Percentiles rank a stretch among this genome's conserved stretches.
Evolutionary conservation across 1,140 invertebrate species (phyloP).

Genomic region (Mactra quadrangularis): DNA sequence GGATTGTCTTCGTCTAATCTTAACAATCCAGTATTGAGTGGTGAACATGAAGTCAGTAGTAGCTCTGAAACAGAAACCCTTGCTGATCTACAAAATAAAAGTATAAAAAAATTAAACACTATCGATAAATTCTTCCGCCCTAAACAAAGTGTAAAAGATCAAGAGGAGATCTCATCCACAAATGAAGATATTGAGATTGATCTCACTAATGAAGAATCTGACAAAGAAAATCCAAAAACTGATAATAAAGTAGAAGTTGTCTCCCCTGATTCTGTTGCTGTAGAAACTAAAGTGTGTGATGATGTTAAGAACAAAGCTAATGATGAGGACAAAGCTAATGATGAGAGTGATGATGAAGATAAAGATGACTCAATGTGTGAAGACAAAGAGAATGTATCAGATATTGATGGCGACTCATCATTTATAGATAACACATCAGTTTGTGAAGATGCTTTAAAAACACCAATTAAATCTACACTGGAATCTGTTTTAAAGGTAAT

Average conservation of each 20-base stretch:
- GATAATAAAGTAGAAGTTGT: background rate
- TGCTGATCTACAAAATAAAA: background rate
- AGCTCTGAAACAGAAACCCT: constrained; percentile 76
- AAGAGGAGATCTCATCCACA: constrained; percentile 71
- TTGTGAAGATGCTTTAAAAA: constrained; percentile 59
- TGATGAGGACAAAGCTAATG: background rate
- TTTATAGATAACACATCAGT: constrained; percentile 56
- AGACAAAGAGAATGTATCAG: constrained; percentile 35
- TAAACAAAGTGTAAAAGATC: constrained; percentile 29
- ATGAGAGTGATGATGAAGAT: background rate
- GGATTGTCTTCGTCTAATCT: constrained; percentile 15
- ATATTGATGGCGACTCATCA: constrained; percentile 19
- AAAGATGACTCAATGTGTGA: background rate
- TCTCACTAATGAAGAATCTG: constrained; percentile 22
- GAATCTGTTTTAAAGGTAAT: constrained; percentile 46
- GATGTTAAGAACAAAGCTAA: background rate
- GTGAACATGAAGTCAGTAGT: constrained; percentile 76
- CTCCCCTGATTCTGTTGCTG: background rate
- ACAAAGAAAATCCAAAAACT: background rate
- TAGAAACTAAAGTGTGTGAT: background rate
- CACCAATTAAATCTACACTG: constrained; percentile 31
- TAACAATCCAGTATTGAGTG: background rate
- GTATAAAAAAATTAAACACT: constrained; percentile 38
- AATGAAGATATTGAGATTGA: constrained; percentile 71
- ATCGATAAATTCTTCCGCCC: constrained; percentile 63